phyloP scores from a whole-genome alignment of 2,888 invertebrate genomes.

The Ditula angustiorana region DNA sequence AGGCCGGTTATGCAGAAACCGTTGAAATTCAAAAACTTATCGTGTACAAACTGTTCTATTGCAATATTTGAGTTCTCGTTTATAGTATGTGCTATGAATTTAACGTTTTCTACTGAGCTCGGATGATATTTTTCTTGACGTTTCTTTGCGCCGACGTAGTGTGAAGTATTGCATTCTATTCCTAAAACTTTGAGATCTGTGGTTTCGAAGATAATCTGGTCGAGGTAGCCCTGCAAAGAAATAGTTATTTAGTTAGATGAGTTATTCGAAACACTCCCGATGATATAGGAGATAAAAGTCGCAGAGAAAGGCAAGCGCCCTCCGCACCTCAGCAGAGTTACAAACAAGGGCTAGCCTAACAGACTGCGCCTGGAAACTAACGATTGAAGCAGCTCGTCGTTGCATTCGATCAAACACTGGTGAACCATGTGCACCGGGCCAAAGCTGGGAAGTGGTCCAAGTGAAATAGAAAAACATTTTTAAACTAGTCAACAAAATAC shows the following conservation, averaged over 20 bases:
- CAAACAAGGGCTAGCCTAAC: no score
- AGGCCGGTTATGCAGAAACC: constrained; percentile 85
- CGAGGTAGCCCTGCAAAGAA: constrained; percentile 88
- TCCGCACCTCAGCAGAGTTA: no score
- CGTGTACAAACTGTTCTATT: constrained; percentile 69
- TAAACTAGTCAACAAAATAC: no score
- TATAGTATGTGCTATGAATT: constrained; percentile 86
- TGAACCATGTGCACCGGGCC: no score
- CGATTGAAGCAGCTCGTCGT: no score
- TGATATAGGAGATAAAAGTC: no score
- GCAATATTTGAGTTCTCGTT: constrained; percentile 74
- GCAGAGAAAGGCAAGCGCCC: no score
- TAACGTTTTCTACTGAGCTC: constrained; percentile 80
- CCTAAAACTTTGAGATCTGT: constrained; percentile 88
- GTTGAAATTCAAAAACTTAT: constrained; percentile 64
- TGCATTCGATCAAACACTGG: no score
- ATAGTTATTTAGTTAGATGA: constrained; percentile 21
- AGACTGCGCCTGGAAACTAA: no score
- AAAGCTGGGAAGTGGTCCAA: no score
- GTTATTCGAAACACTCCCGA: no score
- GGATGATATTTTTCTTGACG: constrained; percentile 85
- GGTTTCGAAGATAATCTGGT: constrained; percentile 86
- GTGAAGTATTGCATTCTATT: constrained; percentile 86
- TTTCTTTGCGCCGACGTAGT: constrained; percentile 84
- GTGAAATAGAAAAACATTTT: no score